Percentiles rank a stretch among this genome's conserved stretches.
These are phyloP conservation scores for Gambusia yucatana DNA, from an alignment of 2,797 vertebrate species.

Conservation along the genomic window DNA sequence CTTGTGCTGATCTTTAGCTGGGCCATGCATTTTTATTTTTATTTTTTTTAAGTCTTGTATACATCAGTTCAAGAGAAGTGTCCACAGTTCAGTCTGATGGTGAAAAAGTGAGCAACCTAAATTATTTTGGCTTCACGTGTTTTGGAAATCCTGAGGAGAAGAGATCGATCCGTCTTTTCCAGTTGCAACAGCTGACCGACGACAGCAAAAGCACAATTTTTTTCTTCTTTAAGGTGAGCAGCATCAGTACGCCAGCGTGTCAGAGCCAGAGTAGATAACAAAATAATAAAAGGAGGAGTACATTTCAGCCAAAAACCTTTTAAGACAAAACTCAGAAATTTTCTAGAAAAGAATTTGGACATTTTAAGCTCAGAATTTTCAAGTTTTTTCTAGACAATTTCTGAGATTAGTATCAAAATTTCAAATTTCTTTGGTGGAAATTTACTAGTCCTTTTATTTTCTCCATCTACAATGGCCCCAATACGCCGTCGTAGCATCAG, in stretches of 20 bases:
- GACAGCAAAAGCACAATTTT: conserved; percentile 5
- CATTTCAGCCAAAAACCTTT: too few species aligned
- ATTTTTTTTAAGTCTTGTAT: conserved; percentile 43
- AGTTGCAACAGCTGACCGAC: conserved; percentile 51
- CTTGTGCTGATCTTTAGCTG: conserved; percentile 64
- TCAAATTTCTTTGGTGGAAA: too few species aligned
- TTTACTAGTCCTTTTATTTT: too few species aligned
- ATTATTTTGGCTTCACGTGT: conserved; percentile 71
- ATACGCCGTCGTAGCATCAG: not conserved
- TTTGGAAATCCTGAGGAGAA: conserved; percentile 78
- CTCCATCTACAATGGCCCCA: too few species aligned
- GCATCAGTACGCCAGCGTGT: conserved; percentile 22
- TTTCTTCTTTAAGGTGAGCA: conserved; percentile 24
- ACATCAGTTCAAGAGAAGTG: conserved; percentile 44
- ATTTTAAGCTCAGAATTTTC: too few species aligned
- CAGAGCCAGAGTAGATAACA: too few species aligned
- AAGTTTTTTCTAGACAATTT: too few species aligned
- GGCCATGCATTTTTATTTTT: conserved; percentile 64
- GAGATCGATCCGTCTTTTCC: conserved; percentile 59
- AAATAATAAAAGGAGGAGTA: too few species aligned
- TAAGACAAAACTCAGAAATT: too few species aligned
- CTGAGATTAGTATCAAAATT: too few species aligned
- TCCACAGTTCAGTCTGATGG: conserved; percentile 51
- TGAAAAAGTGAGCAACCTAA: conserved; percentile 57
- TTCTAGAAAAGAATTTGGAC: too few species aligned